phyloP scores from a whole-genome alignment of 2,888 invertebrate species.

The Amphipyra berbera region DNA sequence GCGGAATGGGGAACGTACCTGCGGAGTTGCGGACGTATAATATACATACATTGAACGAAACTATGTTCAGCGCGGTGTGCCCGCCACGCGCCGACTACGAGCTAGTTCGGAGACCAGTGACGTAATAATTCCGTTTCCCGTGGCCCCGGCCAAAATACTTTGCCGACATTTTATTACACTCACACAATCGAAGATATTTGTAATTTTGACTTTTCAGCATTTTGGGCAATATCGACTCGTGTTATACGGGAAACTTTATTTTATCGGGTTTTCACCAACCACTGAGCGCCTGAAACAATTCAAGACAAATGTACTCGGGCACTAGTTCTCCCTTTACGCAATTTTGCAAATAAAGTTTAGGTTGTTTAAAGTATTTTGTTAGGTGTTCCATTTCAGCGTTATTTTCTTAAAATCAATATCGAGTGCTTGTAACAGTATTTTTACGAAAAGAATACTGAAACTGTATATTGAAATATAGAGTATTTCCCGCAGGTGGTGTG shows the following conservation, averaged over 20 bases:
- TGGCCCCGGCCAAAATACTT: conserved; percentile 48
- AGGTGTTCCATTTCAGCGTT: conserved; percentile 7
- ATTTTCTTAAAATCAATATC: conserved; percentile 9
- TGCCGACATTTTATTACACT: conserved; percentile 55
- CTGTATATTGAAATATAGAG: conserved; percentile 16
- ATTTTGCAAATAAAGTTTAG: conserved; percentile 23
- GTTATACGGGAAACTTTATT: conserved; percentile 40
- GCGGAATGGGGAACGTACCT: conserved; percentile 30
- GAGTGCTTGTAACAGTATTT: background rate
- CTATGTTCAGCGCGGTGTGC: conserved; percentile 24
- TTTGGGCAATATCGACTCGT: conserved; percentile 36
- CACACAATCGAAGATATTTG: conserved; percentile 46
- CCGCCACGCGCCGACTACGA: conserved; percentile 1
- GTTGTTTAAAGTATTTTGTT: conserved; percentile 6
- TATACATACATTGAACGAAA: conserved; percentile 30
- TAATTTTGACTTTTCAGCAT: conserved; percentile 53
- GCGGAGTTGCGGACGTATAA: conserved; percentile 10
- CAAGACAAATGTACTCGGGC: conserved; percentile 32
- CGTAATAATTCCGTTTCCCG: conserved; percentile 47
- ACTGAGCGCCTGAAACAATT: conserved; percentile 26
- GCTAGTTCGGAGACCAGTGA: conserved; percentile 29
- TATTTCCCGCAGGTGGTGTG: conserved; percentile 94
- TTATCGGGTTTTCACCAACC: conserved; percentile 32
- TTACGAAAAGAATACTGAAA: background rate
- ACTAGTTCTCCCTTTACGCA: conserved; percentile 24